These are phyloP conservation scores for Melangyna quadrimaculata DNA, from an alignment of 2,888 invertebrate genomes.

Conservation along the genomic window DNA sequence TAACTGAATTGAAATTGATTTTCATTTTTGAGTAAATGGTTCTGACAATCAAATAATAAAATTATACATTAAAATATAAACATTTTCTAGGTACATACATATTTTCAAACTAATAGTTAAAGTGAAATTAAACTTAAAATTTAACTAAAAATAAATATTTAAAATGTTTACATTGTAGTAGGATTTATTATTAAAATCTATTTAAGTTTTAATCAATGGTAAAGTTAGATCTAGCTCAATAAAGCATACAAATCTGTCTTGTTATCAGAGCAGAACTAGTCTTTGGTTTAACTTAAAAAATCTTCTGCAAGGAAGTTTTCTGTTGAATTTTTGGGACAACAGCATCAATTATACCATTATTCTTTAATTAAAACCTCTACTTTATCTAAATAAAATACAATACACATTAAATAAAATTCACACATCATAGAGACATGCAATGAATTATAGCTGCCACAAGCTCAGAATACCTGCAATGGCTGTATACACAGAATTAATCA, in stretches of 20 bases:
- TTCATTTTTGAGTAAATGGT: slow-evolving; percentile 2
- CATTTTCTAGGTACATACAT: background rate
- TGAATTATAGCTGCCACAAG: slow-evolving; percentile 14
- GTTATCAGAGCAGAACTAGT: slow-evolving; percentile 2
- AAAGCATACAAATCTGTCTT: background rate
- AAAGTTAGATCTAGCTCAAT: background rate
- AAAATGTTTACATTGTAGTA: background rate
- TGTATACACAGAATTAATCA: slow-evolving; percentile 31
- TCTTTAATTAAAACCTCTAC: background rate
- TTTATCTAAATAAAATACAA: background rate
- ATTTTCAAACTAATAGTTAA: slow-evolving; percentile 13
- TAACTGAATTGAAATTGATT: background rate
- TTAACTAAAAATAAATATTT: slow-evolving; percentile 9
- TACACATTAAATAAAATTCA: slow-evolving; percentile 6
- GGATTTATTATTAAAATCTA: background rate
- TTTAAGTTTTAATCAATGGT: background rate
- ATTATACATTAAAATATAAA: background rate
- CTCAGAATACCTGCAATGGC: slow-evolving; percentile 43
- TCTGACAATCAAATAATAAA: background rate
- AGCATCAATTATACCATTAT: background rate
- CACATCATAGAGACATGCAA: slow-evolving; percentile 47
- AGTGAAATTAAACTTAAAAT: background rate
- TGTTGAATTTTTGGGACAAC: background rate
- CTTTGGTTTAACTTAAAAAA: slow-evolving; percentile 24
- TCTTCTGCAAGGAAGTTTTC: background rate